A percentile compares a stretch with the other conserved stretches of the same genome.
Conservation (phyloP, 2,113 vertebrate genomes). For the Bothrops jararaca region DNA sequence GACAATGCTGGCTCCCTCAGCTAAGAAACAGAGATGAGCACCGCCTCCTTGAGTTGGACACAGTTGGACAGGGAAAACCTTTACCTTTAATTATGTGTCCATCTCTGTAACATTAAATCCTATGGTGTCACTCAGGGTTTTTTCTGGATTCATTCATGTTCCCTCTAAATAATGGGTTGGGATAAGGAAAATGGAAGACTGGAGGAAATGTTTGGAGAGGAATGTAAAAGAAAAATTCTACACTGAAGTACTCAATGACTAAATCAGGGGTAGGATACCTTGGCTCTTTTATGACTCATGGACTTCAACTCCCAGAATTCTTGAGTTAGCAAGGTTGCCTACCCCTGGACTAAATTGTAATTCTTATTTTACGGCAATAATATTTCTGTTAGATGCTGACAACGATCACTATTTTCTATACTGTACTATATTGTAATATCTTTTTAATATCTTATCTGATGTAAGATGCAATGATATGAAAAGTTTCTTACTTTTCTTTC, state of each 20-base stretch:
- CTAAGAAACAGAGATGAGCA: not conserved
- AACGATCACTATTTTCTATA: not conserved
- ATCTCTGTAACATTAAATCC: not conserved
- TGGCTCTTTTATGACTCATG: too few species aligned
- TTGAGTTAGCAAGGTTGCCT: too few species aligned
- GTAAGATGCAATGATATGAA: conserved; percentile 39
- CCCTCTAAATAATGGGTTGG: not conserved
- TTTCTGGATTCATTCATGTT: not conserved
- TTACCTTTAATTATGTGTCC: not conserved
- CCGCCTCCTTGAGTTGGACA: not conserved
- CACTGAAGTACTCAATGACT: not conserved
- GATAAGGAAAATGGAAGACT: not conserved
- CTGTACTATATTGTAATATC: conserved; percentile 1
- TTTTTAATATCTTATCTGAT: conserved; percentile 35
- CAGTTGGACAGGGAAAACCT: not conserved
- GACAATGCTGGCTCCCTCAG: not conserved
- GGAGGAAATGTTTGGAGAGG: not conserved
- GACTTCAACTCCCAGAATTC: too few species aligned
- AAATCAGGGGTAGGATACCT: too few species aligned
- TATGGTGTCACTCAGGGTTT: not conserved
- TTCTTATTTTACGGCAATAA: not conserved
- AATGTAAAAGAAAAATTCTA: not conserved
- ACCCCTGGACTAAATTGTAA: not conserved
- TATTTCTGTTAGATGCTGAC: not conserved
- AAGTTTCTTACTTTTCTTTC: conserved; percentile 35